phyloP scores from a whole-genome alignment of 2,113 vertebrate species.

The Gracilinanus agilis region DNA sequence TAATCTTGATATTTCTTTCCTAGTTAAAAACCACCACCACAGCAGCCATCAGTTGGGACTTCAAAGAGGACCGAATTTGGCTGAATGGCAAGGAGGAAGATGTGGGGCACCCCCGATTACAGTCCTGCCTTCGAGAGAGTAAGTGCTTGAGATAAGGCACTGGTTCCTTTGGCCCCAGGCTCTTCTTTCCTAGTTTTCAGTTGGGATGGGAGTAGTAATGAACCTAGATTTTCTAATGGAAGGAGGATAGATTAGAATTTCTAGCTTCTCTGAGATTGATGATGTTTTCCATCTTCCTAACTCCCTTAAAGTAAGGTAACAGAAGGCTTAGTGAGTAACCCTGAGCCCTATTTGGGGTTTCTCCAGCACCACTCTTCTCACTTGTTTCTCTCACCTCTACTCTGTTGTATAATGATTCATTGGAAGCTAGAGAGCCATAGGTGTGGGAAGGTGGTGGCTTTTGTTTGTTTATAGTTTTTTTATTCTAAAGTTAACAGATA shows the following conservation, averaged over 20 bases:
- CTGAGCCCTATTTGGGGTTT: neutral
- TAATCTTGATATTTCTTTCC: neutral
- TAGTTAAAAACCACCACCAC: conserved; percentile 96
- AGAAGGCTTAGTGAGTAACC: neutral
- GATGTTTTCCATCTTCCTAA: neutral
- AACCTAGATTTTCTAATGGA: neutral
- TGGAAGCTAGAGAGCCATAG: neutral
- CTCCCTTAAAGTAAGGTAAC: neutral
- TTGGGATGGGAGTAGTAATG: neutral
- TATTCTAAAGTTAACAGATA: neutral
- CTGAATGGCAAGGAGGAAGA: conserved; percentile 93
- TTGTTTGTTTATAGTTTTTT: neutral
- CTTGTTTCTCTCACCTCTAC: neutral
- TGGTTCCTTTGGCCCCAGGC: accelerated
- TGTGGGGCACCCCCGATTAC: conserved; percentile 90
- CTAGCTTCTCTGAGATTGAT: neutral
- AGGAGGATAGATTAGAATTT: neutral
- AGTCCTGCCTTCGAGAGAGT: conserved; percentile 95
- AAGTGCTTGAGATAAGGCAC: conserved; percentile 46
- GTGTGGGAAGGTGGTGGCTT: neutral
- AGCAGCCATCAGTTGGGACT: conserved; percentile 88
- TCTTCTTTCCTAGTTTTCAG: neutral
- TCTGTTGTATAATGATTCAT: neutral
- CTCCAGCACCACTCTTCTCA: neutral
- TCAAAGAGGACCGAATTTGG: conserved; percentile 94